Base-by-base conservation (phyloP, 2,888 invertebrate genomes). In the Hirtodrosophila duncani region DNA sequence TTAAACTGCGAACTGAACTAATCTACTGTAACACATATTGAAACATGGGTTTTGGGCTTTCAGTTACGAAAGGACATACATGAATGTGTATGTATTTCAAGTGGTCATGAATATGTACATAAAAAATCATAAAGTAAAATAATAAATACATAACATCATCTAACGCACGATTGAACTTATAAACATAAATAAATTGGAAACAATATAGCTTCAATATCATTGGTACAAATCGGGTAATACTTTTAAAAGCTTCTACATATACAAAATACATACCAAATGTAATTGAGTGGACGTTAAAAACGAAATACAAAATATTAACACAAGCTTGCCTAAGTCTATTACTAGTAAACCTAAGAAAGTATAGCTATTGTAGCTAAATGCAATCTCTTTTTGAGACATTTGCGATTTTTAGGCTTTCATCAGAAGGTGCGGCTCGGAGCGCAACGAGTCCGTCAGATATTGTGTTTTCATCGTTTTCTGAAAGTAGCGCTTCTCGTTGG, bases 401-500 rank as follows among this genome's bases (percentile, higher is more conserved):
- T 4, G 5, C 7, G 18, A n/a, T 3, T 11, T 30, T n/a, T 43
- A 85, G 52, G 85, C 82, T 58, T 86, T 86, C 77, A 84, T 81
- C 51, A 86, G 64, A 20, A 87, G 66, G 75, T 87, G 86, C 14
- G 87, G 87, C 55, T 87, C 87, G 30, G 87, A 87, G 39, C 87
- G 83, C 58, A 87, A 58, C 8, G 87, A 87, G 64, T 87, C 86
- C 7, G 87, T 87, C 48, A 87, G 69, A 78, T 87, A 87, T 72
- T 86, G 87, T 16, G 86, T 86, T 69, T 87, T 87, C 83, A 87
- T 85, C 3, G 86, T 85, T 61, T 86, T 86, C 63, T 87, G 87
- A 66, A 86, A 87, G 64, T 87, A 87, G 13, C 86, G 85, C 60
- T 87, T 87, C 67, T 87, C 87, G 68, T 86, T 87, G 36, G 87